Evolutionary conservation across 2,797 vertebrate genomes (phyloP).

Genomic region (Gymnoscopelus microlampas): DNA sequence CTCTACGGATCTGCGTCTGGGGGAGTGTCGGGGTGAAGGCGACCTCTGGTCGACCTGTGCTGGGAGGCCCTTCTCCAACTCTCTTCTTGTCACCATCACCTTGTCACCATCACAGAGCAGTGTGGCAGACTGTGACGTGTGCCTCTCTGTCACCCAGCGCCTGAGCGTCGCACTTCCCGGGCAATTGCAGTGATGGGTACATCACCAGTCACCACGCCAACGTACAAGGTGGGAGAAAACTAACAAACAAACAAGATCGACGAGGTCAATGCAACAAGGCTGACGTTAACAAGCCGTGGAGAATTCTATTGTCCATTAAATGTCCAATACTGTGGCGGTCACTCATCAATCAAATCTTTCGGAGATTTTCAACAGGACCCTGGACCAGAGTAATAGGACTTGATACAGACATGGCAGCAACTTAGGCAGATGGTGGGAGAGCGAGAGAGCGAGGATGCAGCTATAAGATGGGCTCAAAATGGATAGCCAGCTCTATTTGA

Average conservation of each 20-base stretch:
- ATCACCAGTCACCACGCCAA: not conserved
- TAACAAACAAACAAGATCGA: constrained; percentile 21
- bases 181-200: no score
- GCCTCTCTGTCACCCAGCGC: constrained; percentile 29
- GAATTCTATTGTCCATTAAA: constrained; percentile 21
- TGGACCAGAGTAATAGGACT: no score
- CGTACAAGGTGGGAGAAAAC: not conserved
- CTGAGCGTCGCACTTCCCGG: constrained; percentile 12
- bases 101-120: constrained; percentile 23
- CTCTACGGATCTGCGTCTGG: constrained; percentile 31
- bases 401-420: no score
- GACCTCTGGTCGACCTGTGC: constrained; percentile 23
- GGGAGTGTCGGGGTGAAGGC: constrained; percentile 31
- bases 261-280: constrained; percentile 21
- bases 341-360: no score
- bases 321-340: no score
- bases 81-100: constrained; percentile 13
- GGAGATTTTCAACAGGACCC: no score
- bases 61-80: not conserved
- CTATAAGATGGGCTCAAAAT: no score
- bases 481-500: no score
- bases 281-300: constrained; percentile 30
- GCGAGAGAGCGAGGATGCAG: no score
- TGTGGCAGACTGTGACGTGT: constrained; percentile 45
- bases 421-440: no score